phyloP scores from a whole-genome alignment of 2,888 invertebrate species.

The Mechanitis messenoides region DNA sequence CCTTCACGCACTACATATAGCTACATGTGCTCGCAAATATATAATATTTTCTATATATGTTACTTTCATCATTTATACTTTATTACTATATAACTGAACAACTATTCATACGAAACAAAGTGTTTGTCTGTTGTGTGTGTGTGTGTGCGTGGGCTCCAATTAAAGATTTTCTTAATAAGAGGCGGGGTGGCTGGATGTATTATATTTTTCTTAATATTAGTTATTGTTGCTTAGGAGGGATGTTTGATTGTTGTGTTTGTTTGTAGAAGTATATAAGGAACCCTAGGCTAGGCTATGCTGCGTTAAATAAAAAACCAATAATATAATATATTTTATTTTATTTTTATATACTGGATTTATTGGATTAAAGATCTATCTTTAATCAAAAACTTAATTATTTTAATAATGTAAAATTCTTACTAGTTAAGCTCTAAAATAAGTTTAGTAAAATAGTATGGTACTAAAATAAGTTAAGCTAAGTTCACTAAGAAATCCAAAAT shows the following conservation, averaged over 20 bases:
- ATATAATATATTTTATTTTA: too few species aligned
- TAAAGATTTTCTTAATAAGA: constrained; percentile 71
- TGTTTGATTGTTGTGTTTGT: not conserved
- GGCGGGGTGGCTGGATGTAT: constrained; percentile 32
- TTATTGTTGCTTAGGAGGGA: constrained; percentile 13
- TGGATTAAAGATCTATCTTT: too few species aligned
- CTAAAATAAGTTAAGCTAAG: too few species aligned
- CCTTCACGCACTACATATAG: constrained; percentile 54
- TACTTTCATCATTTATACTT: constrained; percentile 76
- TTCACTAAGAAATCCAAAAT: too few species aligned
- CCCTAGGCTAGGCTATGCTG: too few species aligned
- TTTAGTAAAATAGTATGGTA: too few species aligned
- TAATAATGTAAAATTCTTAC: too few species aligned
- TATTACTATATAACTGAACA: constrained; percentile 68
- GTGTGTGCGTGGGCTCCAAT: constrained; percentile 54
- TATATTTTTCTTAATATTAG: constrained; percentile 28
- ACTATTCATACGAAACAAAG: constrained; percentile 58
- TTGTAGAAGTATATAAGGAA: not conserved
- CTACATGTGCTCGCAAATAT: constrained; percentile 66
- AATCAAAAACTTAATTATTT: too few species aligned
- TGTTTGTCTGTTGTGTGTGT: constrained; percentile 46
- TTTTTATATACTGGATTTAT: too few species aligned
- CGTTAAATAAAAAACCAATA: too few species aligned
- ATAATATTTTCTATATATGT: constrained; percentile 75
- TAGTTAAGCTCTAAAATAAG: too few species aligned